Percentiles rank a stretch among this genome's conserved stretches.
Evolutionary conservation across 2,888 invertebrate genomes (phyloP).

Genomic region (Drosophila longiperda): DNA sequence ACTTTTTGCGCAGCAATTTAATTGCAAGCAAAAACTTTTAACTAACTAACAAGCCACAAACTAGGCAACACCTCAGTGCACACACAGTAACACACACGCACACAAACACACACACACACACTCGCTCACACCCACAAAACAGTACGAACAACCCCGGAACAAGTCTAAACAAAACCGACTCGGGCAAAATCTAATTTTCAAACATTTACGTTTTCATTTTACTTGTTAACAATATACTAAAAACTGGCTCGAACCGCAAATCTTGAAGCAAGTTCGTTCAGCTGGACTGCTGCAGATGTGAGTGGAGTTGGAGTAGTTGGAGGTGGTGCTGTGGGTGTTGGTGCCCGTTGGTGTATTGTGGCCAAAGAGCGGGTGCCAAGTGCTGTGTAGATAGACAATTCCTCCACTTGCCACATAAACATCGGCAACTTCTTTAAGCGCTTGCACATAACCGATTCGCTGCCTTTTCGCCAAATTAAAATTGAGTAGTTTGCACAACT

Average conservation of each 20-base stretch:
- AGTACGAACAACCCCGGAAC: constrained; percentile 13
- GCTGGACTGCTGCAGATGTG: not conserved
- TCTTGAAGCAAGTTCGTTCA: constrained; percentile 43
- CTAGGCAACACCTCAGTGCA: constrained; percentile 77
- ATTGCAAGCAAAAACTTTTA: constrained; percentile 80
- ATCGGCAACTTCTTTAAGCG: constrained; percentile 55
- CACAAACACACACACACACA: constrained; percentile 14
- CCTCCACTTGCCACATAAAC: constrained; percentile 61
- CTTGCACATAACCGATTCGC: constrained; percentile 42
- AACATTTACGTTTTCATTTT: constrained; percentile 81
- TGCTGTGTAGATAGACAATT: constrained; percentile 13
- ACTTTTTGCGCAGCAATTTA: constrained; percentile 80
- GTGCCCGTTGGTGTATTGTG: constrained; percentile 7
- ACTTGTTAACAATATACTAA: constrained; percentile 75
- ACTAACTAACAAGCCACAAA: constrained; percentile 80
- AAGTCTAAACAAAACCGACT: constrained; percentile 71
- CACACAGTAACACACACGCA: constrained; percentile 44
- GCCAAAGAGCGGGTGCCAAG: constrained; percentile 18
- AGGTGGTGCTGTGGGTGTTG: not conserved
- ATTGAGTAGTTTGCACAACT: constrained; percentile 63
- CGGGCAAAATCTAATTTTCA: constrained; percentile 76
- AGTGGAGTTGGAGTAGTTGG: not conserved
- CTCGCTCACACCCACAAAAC: constrained; percentile 18
- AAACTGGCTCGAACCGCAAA: constrained; percentile 49
- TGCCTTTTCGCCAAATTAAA: constrained; percentile 53